Conservation (phyloP, 1,140 invertebrate species). For the Neuroterus valhalla region DNA sequence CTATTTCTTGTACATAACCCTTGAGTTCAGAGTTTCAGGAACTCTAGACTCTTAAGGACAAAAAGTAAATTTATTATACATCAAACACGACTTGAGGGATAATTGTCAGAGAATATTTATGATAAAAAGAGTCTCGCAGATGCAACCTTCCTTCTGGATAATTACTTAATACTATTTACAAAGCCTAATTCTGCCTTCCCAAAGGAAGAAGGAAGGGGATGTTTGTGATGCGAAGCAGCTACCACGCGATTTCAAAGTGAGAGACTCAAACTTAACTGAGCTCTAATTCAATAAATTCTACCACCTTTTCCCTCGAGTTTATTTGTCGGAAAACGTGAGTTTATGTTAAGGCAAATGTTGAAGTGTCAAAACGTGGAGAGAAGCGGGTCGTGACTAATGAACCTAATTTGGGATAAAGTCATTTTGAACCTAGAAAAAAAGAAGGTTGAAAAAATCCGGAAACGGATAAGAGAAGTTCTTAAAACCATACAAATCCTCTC, state of each 20-base stretch:
- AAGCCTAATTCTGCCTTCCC: not conserved
- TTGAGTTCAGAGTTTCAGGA: too few species aligned
- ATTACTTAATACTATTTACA: conserved; percentile 35
- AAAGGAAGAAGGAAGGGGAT: conserved; percentile 6
- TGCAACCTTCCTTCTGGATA: not conserved
- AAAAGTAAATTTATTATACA: too few species aligned
- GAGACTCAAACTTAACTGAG: conserved; percentile 8
- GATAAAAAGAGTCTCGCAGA: not conserved
- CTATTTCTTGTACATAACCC: too few species aligned
- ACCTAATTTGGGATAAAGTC: not conserved
- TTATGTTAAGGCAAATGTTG: conserved; percentile 13
- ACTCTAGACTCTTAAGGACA: too few species aligned
- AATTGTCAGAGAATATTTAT: not conserved
- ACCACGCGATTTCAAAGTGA: not conserved
- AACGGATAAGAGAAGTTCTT: too few species aligned
- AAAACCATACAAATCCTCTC: too few species aligned
- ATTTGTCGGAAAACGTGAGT: conserved; percentile 14
- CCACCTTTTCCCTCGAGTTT: not conserved
- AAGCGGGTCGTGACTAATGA: not conserved
- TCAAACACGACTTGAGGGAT: not conserved
- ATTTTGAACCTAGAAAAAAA: not conserved
- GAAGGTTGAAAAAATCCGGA: too few species aligned
- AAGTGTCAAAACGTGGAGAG: not conserved
- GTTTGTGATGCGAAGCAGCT: conserved; percentile 16
- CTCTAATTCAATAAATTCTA: not conserved